Conservation (phyloP, 2,797 vertebrate species). For the Hyperoplus lanceolatus region DNA sequence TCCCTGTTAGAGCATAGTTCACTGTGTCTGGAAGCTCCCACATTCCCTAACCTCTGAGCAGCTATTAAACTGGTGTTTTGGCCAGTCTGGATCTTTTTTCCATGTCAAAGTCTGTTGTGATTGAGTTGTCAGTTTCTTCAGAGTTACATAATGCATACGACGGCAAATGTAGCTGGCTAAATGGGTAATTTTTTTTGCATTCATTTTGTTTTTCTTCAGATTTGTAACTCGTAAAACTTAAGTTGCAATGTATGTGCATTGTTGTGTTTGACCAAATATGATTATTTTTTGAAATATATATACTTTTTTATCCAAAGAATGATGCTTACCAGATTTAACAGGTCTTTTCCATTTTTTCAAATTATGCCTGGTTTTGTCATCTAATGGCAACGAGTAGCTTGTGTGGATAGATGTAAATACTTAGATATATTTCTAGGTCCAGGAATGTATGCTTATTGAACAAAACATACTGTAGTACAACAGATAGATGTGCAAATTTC, state of each 20-base stretch:
- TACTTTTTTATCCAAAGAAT: constrained; percentile 7
- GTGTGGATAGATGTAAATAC: constrained; percentile 42
- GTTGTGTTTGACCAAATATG: constrained; percentile 6
- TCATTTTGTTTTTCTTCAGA: not conserved
- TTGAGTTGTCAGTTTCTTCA: not conserved
- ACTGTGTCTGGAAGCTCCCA: not conserved
- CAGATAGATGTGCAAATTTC: not conserved
- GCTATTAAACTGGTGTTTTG: not conserved
- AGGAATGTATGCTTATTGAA: constrained; percentile 24
- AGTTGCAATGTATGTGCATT: constrained; percentile 6
- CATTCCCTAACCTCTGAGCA: not conserved
- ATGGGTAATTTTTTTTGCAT: too few relatives aligned
- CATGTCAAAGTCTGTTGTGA: not conserved
- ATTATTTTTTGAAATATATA: constrained; percentile 12
- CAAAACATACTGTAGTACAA: not conserved
- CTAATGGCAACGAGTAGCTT: not conserved
- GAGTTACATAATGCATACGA: not conserved
- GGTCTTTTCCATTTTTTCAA: not conserved
- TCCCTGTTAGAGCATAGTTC: constrained; percentile 10
- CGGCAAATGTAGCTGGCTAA: not conserved
- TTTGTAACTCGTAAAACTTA: not conserved
- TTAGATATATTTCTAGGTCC: not conserved
- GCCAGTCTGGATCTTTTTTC: not conserved
- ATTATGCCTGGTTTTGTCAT: constrained; percentile 1
- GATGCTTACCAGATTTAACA: not conserved